Evolutionary conservation across 2,797 vertebrate genomes (phyloP).

Genomic region (Pogonophryne albipinna): DNA sequence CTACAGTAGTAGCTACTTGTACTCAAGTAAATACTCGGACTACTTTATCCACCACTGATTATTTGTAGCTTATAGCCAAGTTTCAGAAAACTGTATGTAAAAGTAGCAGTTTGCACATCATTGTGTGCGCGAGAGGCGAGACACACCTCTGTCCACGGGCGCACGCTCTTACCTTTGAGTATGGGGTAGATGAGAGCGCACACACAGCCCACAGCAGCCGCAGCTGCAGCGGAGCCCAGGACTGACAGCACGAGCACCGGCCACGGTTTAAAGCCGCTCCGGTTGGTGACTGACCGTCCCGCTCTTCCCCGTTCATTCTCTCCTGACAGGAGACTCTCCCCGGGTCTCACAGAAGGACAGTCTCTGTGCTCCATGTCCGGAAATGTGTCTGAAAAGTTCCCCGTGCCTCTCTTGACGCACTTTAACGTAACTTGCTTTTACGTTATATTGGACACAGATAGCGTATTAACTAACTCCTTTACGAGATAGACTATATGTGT

Average conservation of each 20-base stretch:
- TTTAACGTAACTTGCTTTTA: no score
- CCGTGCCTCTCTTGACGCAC: not conserved
- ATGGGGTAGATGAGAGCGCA: slow-evolving; percentile 80
- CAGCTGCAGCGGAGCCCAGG: slow-evolving; percentile 60
- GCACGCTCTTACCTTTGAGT: slow-evolving; percentile 74
- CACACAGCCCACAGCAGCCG: slow-evolving; percentile 68
- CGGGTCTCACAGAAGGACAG: not conserved
- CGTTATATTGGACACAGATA: not conserved
- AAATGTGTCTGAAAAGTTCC: not conserved
- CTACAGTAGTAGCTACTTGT: no score
- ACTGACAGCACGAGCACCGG: slow-evolving; percentile 59
- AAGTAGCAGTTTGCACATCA: no score
- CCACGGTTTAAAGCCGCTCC: slow-evolving; percentile 52
- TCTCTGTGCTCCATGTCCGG: not conserved
- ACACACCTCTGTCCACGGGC: not conserved
- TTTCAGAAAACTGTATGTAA: no score
- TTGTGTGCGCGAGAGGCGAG: not conserved
- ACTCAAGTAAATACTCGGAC: no score
- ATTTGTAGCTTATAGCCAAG: no score
- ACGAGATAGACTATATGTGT: not conserved
- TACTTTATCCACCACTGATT: no score
- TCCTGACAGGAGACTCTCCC: not conserved
- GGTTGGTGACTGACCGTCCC: not conserved
- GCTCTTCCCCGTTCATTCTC: not conserved
- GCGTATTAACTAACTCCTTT: not conserved